Base-by-base conservation (phyloP, 2,797 vertebrate species). In the Catharus ustulatus region DNA sequence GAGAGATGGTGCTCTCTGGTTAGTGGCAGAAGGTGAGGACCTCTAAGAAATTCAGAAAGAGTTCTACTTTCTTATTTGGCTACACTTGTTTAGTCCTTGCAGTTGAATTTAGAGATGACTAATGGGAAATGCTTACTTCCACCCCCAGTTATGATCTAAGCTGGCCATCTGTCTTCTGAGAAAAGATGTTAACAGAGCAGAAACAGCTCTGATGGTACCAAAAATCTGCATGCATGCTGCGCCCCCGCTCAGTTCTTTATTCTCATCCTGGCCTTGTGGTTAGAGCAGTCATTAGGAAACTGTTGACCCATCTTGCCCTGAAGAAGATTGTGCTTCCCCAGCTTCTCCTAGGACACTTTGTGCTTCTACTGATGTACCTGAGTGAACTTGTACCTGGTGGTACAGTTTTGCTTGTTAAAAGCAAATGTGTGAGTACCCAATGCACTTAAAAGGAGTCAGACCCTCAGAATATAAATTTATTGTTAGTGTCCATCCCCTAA, bases 101-200 rank as follows among this genome's bases (percentile, higher is more conserved):
- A 74, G 17, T 64, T 91, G 72, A 59, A 54, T 83, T 29, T 46
- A 69, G 64, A 84, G 29, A 26, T 29, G 84, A 63, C 15, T 66
- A 45, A 38, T 34, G 38, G 22, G 54, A 87, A 87, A 83, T 80
- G 14, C 15, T 82, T 74, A 15, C 20, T 87, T 83, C 63, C 30
- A 67, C 45, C n/a, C 26, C 43, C 36, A 51, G 63, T n/a, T 55
- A 30, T 36, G 67, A 58, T 76, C 17, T 42, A 71, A 83, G 1
- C 13, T 89, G 52, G 36, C n/a, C 76, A 10, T 43, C 38, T 84
- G 15, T 49, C 46, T 93, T 91, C 87, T 89, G 82, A 94, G 87
- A 93, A 80, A 14, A 80, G 58, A 64, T 40, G 22, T 29, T 91
- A 83, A 58, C 2, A 1, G 46, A 69, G 68, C 75, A 83, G 45